Percentiles rank a stretch among this genome's conserved stretches.
phyloP scores from a whole-genome alignment of 2,113 vertebrate genomes.

The Burhinus oedicnemus region DNA sequence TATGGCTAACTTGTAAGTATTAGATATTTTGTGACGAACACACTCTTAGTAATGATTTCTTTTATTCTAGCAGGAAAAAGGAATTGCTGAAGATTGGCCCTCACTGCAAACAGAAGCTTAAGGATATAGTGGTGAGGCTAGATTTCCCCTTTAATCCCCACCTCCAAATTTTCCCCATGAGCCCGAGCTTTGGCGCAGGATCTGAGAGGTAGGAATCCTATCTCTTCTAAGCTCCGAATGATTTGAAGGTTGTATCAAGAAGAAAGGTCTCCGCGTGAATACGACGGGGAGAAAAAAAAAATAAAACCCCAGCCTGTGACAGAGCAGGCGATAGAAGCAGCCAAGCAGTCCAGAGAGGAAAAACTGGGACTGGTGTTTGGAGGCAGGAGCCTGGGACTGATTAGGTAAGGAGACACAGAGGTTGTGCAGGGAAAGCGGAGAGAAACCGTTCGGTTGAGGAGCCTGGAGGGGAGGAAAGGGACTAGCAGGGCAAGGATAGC shows the following conservation, averaged over 20 bases:
- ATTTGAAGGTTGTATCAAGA: conserved; percentile 47
- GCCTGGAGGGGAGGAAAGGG: not conserved
- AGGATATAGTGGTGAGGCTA: not conserved
- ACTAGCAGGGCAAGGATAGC: not conserved
- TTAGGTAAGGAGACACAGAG: conserved; percentile 33
- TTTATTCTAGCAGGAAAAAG: conserved; percentile 15
- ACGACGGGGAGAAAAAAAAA: not conserved
- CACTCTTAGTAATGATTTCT: not conserved
- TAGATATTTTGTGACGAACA: not conserved
- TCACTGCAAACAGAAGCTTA: not conserved
- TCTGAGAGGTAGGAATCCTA: conserved; percentile 50
- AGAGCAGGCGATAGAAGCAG: not conserved
- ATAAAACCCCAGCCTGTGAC: not conserved
- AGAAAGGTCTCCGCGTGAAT: not conserved
- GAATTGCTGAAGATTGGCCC: not conserved
- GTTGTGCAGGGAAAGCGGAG: not conserved
- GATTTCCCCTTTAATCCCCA: conserved; percentile 36
- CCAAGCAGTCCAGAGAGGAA: not conserved
- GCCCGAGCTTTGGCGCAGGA: not conserved
- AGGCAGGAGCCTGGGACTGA: not conserved
- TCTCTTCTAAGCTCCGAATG: not conserved
- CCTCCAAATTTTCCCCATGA: not conserved
- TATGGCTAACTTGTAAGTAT: not conserved
- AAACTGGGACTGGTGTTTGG: not conserved
- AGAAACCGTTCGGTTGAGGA: not conserved